Conservation (phyloP, 1,140 invertebrate species). For the Cecropterus lyciades region DNA sequence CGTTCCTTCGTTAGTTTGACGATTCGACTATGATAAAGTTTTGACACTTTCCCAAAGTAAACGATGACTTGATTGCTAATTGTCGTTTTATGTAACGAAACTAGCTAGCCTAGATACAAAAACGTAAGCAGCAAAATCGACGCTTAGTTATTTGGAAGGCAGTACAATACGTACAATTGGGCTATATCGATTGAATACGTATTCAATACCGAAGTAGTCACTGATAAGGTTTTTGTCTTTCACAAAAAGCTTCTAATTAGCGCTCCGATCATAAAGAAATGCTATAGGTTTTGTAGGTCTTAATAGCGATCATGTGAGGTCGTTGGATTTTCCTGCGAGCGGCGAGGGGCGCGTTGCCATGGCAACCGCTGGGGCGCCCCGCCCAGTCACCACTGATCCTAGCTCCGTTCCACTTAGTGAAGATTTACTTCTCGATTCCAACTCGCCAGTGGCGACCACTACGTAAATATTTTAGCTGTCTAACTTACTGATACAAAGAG, state of each 20-base stretch:
- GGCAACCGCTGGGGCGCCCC: conserved; percentile 67
- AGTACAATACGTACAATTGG: too few species aligned
- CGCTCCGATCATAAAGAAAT: conserved; percentile 26
- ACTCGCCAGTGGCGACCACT: conserved; percentile 52
- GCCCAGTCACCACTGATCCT: conserved; percentile 54
- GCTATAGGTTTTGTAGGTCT: conserved; percentile 30
- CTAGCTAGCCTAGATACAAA: not conserved
- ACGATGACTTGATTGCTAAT: conserved; percentile 10
- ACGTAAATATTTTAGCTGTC: conserved; percentile 36
- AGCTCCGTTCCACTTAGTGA: conserved; percentile 46
- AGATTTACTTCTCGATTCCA: conserved; percentile 55
- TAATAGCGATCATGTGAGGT: conserved; percentile 28
- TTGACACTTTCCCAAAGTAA: conserved; percentile 21
- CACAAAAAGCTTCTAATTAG: conserved; percentile 10
- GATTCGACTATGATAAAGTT: conserved; percentile 7
- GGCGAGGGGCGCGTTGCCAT: conserved; percentile 62
- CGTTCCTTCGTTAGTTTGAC: conserved; percentile 29
- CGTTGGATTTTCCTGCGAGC: conserved; percentile 54
- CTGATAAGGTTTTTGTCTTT: conserved; percentile 23
- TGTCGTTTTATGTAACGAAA: conserved; percentile 16
- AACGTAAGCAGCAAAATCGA: not conserved
- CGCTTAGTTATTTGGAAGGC: not conserved
- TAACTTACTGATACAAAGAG: not conserved
- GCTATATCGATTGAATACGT: too few species aligned
- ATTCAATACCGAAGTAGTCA: too few species aligned